Evolutionary conservation across 1,140 invertebrate genomes (phyloP), one percentile per base, ranked within the genome.

Genomic region (Cotesia chilonis): DNA sequence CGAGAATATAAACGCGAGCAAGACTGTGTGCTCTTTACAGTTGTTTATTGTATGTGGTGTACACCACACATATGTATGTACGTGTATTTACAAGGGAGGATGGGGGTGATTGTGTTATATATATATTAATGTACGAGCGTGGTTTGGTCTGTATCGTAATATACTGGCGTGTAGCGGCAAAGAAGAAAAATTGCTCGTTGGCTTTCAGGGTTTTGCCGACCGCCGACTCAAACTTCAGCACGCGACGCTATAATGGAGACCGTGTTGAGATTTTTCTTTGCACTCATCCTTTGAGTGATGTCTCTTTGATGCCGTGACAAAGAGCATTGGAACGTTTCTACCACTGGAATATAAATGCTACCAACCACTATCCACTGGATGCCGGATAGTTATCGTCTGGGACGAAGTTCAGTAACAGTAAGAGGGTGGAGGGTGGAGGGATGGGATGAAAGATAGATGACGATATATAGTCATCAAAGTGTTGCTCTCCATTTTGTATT

Each of bases 261-360:
- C 61, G 61, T 14, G 64, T 66, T 54, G 52, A 51, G 64, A 72
- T 72, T 72, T 72, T 66, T 71, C 37, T 71, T 67, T 60, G n/a
- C 55, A 20, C 55, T 67, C 38, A 72, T 72, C 64, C 70, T 67
- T 66, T 72, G 63, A 67, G 59, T 36, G 61, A 67, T 71, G 36
- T 64, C 28, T 51, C 70, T 72, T 72, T 72, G 70, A 72, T 72
- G 41, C 67, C 35, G 38, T 68, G 36, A 68, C 67, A 68, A 68
- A 59, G 67, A 37, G 51, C 36, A 59, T 68, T 17, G 14, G 37
- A 41, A 60, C 41, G 41, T 68, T 68, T 68, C 6, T 65, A 10
- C 36, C 20, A 51, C 14, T 65, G 63, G 14, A 65, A 28, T 36
- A 65, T 51, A 47, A 65, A 61, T 67, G 61, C 64, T 36, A 52